Base-by-base conservation (phyloP, 2,113 vertebrate species). In the Notothenia coriiceps region DNA sequence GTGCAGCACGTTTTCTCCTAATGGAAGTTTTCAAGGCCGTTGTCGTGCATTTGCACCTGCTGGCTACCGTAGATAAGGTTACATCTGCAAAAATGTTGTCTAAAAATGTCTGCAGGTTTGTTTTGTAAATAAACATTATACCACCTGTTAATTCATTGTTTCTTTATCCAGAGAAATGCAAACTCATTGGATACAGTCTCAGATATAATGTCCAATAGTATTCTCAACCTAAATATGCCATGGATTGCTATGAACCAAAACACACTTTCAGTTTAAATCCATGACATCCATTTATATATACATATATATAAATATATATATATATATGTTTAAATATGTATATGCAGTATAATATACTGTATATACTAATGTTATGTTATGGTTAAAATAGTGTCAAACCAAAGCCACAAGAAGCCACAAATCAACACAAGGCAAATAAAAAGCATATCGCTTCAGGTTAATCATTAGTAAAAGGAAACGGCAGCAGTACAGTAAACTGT, bases 351-450 rank as follows among this genome's bases (percentile, higher is more conserved):
- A 40, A 6, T 40, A 40, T 40, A 40, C 35, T 40, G 35, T 47
- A 72, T 13, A 57, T 25, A 44, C 3, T 51, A 49, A 55, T 67
- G 35, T 66, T 78, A 57, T 59, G 40, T 74, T 61, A 63, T 60
- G 67, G 10, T 13, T 76, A 65, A 70, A 46, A 79, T 9, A 25
- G 4, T 57, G 68, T 80, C 73, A 79, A 78, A 61, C 62, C 70
- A 51, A 77, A 74, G 56, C 73, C 62, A 87, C 40, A 64, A 77
- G 29, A 69, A 60, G 77, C 54, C 77, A 84, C 75, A 84, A 77
- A 84, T 54, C 63, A 89, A 62, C 74, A 82, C 74, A 90, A 65
- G 43, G 84, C 67, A 87, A 82, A 76, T 61, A 10, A 78, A 88
- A 75, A 74, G 65, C 86, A 86, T 54, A 43, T 44, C 56, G 73